Percentiles rank a stretch among this genome's conserved stretches.
These are phyloP conservation scores for Lucilia sericata DNA, from an alignment of 1,140 invertebrate species.

Conservation along the genomic window DNA sequence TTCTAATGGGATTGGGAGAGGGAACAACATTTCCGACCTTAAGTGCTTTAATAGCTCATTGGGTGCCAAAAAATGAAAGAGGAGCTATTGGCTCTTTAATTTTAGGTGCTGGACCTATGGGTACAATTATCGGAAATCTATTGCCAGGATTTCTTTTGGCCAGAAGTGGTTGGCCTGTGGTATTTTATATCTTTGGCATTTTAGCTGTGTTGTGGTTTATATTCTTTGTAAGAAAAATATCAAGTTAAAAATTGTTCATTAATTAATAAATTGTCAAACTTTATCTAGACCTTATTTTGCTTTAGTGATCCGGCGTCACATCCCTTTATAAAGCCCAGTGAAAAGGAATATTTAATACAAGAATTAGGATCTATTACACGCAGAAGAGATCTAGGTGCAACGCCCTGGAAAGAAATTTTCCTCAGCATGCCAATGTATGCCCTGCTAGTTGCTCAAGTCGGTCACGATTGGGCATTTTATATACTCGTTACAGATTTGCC, in stretches of 20 bases:
- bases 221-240: conserved; percentile 72
- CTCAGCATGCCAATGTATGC: conserved; percentile 82
- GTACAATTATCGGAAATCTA: conserved; percentile 81
- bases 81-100: conserved; percentile 80
- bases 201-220: conserved; percentile 80
- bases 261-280: background rate
- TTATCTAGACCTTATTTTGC: conserved; percentile 70
- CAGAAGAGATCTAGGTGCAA: conserved; percentile 71
- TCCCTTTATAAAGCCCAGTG: conserved; percentile 84
- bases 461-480: conserved; percentile 95
- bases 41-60: conserved; percentile 79
- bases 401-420: conserved; percentile 80
- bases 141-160: conserved; percentile 78
- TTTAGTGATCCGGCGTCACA: conserved; percentile 84
- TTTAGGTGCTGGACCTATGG: conserved; percentile 78
- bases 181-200: conserved; percentile 87
- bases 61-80: conserved; percentile 80
- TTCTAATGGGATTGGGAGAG: conserved; percentile 79
- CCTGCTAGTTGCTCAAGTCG: conserved; percentile 79
- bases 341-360: conserved; percentile 79
- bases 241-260: background rate
- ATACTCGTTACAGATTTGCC: conserved; percentile 93
- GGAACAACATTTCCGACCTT: conserved; percentile 83
- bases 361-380: conserved; percentile 70
- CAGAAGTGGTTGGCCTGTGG: conserved; percentile 77